Conservation (phyloP, 1,140 invertebrate genomes). For the Orchesella cincta region DNA sequence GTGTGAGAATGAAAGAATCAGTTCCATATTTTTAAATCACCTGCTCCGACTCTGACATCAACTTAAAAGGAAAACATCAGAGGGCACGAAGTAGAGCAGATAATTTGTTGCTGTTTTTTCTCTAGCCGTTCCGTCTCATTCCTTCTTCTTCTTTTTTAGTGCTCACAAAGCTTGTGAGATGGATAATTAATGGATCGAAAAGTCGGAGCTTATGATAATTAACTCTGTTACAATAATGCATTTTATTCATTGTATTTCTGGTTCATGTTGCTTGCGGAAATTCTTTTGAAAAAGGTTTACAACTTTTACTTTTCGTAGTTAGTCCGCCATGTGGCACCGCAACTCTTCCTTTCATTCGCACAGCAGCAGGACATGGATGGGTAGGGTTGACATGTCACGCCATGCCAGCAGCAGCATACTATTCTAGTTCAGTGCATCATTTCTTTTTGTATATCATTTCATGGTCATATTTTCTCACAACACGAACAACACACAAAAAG, state of each 20-base stretch:
- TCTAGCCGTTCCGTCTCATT: not conserved
- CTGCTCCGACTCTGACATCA: not conserved
- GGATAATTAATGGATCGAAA: conserved; percentile 25
- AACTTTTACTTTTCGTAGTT: no score
- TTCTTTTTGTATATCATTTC: not conserved
- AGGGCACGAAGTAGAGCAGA: no score
- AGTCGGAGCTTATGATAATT: conserved; percentile 18
- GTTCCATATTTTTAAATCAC: conserved; percentile 21
- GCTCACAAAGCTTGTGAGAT: conserved; percentile 15
- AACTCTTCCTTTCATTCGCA: no score
- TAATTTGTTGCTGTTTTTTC: not conserved
- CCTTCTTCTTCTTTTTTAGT: not conserved
- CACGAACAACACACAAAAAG: no score
- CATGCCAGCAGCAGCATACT: not conserved
- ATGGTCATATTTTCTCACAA: not conserved
- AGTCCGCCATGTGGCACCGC: no score
- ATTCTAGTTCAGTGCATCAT: not conserved
- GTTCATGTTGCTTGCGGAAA: not conserved
- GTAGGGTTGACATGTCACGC: not conserved
- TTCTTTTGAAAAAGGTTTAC: no score
- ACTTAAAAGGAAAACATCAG: no score
- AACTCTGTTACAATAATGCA: conserved; percentile 17
- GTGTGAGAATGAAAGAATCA: conserved; percentile 19
- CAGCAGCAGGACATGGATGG: no score
- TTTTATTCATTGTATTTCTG: conserved; percentile 19